A percentile compares a stretch with the other conserved stretches of the same genome.
Conservation (phyloP, 2,888 invertebrate genomes). For the Peribatodes rhomboidaria region DNA sequence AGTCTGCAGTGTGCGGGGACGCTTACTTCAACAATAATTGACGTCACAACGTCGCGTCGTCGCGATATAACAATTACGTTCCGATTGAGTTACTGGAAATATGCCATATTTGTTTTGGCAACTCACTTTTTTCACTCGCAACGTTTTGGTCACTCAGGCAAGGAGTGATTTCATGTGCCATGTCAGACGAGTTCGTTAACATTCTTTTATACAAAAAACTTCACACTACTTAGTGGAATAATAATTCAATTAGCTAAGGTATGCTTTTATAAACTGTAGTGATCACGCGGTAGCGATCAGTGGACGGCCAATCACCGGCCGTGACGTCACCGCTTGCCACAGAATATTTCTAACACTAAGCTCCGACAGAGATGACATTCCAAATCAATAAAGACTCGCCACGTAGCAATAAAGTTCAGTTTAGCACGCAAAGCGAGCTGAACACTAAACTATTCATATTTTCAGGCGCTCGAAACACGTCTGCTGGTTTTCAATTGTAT, state of each 20-base stretch:
- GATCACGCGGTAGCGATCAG: neutral
- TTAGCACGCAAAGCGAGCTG: too few species aligned
- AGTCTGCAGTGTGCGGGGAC: too few species aligned
- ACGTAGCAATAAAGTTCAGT: too few species aligned
- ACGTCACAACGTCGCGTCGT: slow-evolving; percentile 15
- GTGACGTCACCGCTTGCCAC: neutral
- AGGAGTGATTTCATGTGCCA: too few species aligned
- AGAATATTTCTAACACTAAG: too few species aligned
- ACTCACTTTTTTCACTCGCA: slow-evolving; percentile 2
- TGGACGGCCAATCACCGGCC: neutral
- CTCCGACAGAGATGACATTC: too few species aligned
- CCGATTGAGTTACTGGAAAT: slow-evolving; percentile 26
- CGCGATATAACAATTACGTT: slow-evolving; percentile 5
- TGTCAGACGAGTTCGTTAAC: neutral
- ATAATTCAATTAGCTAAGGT: neutral
- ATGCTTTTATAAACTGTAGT: neutral
- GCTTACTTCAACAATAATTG: neutral
- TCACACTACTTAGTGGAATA: neutral
- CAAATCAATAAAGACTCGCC: too few species aligned
- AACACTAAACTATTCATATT: too few species aligned
- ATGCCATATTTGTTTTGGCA: slow-evolving; percentile 37
- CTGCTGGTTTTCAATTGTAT: too few species aligned
- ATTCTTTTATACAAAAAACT: neutral
- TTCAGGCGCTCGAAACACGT: too few species aligned
- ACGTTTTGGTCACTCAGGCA: neutral